phyloP scores from a whole-genome alignment of 2,888 invertebrate genomes.

The Phragmatobia fuliginosa region DNA sequence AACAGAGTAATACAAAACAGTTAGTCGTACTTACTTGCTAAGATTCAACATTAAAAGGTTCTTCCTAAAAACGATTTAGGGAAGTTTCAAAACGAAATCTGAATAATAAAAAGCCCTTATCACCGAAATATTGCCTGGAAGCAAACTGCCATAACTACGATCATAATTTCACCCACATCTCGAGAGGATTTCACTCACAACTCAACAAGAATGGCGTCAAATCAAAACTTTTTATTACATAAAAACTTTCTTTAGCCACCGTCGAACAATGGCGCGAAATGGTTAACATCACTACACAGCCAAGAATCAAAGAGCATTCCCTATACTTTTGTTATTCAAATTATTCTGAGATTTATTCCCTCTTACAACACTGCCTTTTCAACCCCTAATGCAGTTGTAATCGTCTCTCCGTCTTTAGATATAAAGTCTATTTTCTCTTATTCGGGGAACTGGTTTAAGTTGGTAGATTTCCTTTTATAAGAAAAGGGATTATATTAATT shows the following conservation, averaged over 20 bases:
- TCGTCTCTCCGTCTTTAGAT: fast-evolving
- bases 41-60: not conserved
- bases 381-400: slow-evolving; percentile 4
- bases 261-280: slow-evolving; percentile 37
- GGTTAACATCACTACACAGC: slow-evolving; percentile 37
- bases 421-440: slow-evolving; percentile 19
- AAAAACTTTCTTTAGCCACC: slow-evolving; percentile 33
- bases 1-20: not conserved
- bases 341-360: slow-evolving; percentile 47
- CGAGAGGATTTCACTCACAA: too few relatives aligned
- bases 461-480: slow-evolving; percentile 38
- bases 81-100: slow-evolving; percentile 4
- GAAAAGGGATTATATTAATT: slow-evolving; percentile 54
- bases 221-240: slow-evolving; percentile 43
- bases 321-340: slow-evolving; percentile 53
- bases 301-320: slow-evolving; percentile 49
- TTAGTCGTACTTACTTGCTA: not conserved
- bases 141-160: slow-evolving; percentile 19
- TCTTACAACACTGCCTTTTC: slow-evolving; percentile 32
- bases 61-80: not conserved
- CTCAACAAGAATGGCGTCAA: slow-evolving; percentile 28
- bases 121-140: slow-evolving; percentile 16
- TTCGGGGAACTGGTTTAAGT: not conserved
- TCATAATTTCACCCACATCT: slow-evolving; percentile 22
- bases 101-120: slow-evolving; percentile 21